Evolutionary conservation across 1,140 invertebrate species (phyloP), one percentile per base, ranked within the genome.

Genomic region (Pseudomyrmex cubaensis): DNA sequence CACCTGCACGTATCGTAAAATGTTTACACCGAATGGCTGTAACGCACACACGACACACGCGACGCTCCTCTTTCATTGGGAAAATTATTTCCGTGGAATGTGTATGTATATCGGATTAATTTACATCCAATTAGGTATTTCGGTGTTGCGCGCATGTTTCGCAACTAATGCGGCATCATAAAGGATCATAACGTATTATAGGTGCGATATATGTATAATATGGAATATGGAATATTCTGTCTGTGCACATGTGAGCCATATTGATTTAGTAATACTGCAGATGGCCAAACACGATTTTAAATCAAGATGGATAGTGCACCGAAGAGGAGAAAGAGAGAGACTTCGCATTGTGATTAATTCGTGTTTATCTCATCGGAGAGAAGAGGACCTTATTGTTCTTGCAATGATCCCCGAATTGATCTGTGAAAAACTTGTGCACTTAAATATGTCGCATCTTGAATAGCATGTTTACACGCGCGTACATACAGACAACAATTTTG

Each of bases 241-340:
- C 15, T 25, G 13, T 2, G n/a, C 63, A 17, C 64, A 59, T 67
- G 25, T 12, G 52, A 80, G 20, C 44, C 20, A 17, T 80, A 80
- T 80, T 72, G 66, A 80, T 80, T 59, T 72, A 72, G 35, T 61
- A 59, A 59, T 72, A 70, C 54, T 80, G 76, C 76, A 70, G 66
- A 70, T 72, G 44, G 66, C 12, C 54, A 13, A 72, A 72, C 56
- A 66, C 35, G 22, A 80, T 80, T 80, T 80, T 80, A 80, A 80
- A 70, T 80, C 66, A 72, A 70, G 61, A 84, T 76, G 48, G 61
- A 63, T 77, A 76, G 44, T 59, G 46, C 20, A 61, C 2, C 5
- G 35, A 0, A 35, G 35, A 35, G 5, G 35, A 35, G 35, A 35
- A 35, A 35, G 35, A 35, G 35, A 15, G 15, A 25, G 44, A 57